Base-by-base conservation (phyloP, 2,797 vertebrate species). In the Crocodylus rhombifer region DNA sequence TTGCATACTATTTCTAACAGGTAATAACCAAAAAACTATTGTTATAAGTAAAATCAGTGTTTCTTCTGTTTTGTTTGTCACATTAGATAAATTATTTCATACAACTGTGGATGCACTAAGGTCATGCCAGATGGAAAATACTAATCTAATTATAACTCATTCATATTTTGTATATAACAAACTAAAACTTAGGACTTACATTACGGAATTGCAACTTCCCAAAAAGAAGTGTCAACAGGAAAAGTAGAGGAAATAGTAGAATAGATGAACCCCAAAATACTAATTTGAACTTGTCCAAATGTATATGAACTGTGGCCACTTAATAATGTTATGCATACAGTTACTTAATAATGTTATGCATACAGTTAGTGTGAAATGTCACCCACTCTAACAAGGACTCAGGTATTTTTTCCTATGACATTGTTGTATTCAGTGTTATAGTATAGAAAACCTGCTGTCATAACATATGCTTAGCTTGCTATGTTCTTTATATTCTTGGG, bases 41-140 rank as follows among this genome's bases (percentile, higher is more conserved):
- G 12, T 6, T 55, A 78, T 7, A 91, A 28, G 75, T 86, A 60
- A 78, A 23, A 58, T 4, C 21, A 79, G 69, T 20, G 14, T 62
- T 6, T 16, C 77, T 94, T 92, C 73, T 86, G 21, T 80, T 93
- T 88, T 92, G 55, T 64, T 21, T 61, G 51, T 23, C 73, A 84
- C 18, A 89, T 2, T 77, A 6, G 4, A 51, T 65, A 83, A 83
- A 63, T 79, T 1, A 82, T 74, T 63, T 89, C 21, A 73, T 3
- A 84, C 63, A n/a, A 88, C 13, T 51, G 57, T 7, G 3, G 36
- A 7, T 74, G 60, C 62, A 56, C 17, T 23, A 1, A 0, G 60
- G 26, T 82, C 63, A 58, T 4, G 64, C 63, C 14, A 69, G 15
- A 75, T 4, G 7, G 63, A 58, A 95, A 93, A 85, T 77, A 80